These are phyloP conservation scores for Minunthozetes semirufus DNA, from an alignment of 2,888 invertebrate species.

Conservation along the genomic window DNA sequence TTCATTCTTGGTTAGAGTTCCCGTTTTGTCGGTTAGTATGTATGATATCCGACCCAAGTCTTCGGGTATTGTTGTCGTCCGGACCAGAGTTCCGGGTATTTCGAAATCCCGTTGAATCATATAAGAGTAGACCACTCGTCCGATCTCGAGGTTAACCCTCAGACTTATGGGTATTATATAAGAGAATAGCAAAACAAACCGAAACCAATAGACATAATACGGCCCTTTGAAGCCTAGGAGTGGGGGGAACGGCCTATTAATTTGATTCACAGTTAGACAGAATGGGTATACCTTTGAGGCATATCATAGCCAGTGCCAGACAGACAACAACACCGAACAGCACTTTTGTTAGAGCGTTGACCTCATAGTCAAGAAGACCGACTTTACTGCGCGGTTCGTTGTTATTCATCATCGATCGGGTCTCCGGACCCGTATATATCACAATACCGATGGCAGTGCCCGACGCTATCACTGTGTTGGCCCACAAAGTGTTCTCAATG, in stretches of 20 bases:
- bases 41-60: constrained; percentile 94
- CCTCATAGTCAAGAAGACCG: constrained; percentile 90
- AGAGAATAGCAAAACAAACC: constrained; percentile 93
- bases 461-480: constrained; percentile 94
- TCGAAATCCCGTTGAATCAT: constrained; percentile 86
- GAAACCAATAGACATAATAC: constrained; percentile 92
- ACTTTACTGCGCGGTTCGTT: constrained; percentile 85
- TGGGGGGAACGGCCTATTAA: neutral
- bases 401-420: constrained; percentile 97
- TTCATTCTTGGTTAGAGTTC: constrained; percentile 95
- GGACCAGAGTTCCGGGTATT: constrained; percentile 87
- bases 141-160: constrained; percentile 97
- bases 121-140: constrained; percentile 95
- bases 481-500: constrained; percentile 96
- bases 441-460: constrained; percentile 91
- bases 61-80: constrained; percentile 97
- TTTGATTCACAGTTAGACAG: neutral
- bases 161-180: constrained; percentile 98
- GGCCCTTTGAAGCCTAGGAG: constrained; percentile 58
- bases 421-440: constrained; percentile 93
- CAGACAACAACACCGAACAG: constrained; percentile 73
- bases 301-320: constrained; percentile 87
- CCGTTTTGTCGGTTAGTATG: constrained; percentile 95
- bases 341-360: constrained; percentile 88
- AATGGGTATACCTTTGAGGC: constrained; percentile 59